These are phyloP conservation scores for Peromyscus aztecus DNA, from an alignment of 2,797 vertebrate genomes.

Conservation along the genomic window DNA sequence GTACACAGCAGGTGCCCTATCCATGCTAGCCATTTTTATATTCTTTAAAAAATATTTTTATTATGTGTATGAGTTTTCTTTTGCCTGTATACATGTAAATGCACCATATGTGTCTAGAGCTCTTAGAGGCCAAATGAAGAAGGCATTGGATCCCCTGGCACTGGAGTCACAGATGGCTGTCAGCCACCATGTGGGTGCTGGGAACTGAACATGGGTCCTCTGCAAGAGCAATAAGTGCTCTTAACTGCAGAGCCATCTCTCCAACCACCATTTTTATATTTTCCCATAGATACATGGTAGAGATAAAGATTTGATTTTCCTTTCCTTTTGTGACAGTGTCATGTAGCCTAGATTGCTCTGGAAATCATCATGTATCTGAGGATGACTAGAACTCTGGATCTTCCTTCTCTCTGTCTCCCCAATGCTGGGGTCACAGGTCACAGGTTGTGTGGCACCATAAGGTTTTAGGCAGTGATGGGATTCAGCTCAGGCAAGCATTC, in stretches of 20 bases:
- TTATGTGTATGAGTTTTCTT: not conserved
- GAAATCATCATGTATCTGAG: not conserved
- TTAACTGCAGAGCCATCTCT: not conserved
- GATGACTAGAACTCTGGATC: not conserved
- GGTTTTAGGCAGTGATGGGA: not conserved
- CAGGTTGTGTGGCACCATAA: not conserved
- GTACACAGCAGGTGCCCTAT: not conserved
- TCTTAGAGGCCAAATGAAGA: not conserved
- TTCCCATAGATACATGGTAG: not conserved
- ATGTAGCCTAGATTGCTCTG: not conserved
- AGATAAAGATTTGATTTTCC: not conserved
- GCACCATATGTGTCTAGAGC: not conserved
- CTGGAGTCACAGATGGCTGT: not conserved
- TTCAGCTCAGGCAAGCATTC: not conserved
- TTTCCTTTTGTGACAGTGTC: not conserved
- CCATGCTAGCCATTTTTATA: slow-evolving; percentile 3
- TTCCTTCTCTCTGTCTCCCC: not conserved
- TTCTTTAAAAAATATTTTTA: not conserved
- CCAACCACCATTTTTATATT: not conserved
- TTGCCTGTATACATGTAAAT: too few relatives aligned
- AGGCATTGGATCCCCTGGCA: not conserved
- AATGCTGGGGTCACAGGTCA: not conserved
- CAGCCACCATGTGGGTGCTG: not conserved
- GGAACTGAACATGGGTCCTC: not conserved
- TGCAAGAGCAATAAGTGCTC: too few relatives aligned